Evolutionary conservation across 2,888 invertebrate genomes (phyloP).

Genomic region (Ellobium chinense): DNA sequence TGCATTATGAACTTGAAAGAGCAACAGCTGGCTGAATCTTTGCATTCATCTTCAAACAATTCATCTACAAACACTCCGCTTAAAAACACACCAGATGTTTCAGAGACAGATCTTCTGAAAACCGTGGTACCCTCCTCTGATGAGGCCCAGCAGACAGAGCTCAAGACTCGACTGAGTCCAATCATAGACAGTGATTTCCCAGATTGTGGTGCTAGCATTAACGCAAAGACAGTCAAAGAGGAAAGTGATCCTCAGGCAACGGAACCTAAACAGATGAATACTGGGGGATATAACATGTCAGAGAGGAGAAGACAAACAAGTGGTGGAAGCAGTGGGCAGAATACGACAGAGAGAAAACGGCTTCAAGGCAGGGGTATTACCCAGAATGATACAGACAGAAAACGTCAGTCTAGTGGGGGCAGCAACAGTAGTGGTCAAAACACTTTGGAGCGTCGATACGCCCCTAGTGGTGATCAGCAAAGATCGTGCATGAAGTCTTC

Average conservation of each 20-base stretch:
- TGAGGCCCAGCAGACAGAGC: conserved; percentile 26
- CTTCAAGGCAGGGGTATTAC: neutral
- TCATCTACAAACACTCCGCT: neutral
- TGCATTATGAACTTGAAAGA: conserved; percentile 45
- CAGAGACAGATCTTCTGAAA: neutral
- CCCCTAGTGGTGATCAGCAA: conserved; percentile 24
- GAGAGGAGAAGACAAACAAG: conserved; percentile 27
- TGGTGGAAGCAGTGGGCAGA: conserved; percentile 9
- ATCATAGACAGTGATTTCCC: neutral
- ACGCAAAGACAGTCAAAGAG: conserved; percentile 3
- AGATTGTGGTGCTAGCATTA: neutral
- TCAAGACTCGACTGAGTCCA: neutral
- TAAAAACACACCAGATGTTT: neutral
- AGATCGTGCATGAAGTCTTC: conserved; percentile 28
- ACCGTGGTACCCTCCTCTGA: neutral
- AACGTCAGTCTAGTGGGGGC: conserved; percentile 20
- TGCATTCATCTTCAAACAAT: conserved; percentile 12
- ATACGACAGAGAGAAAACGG: neutral
- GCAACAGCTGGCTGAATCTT: conserved; percentile 36
- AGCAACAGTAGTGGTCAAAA: conserved; percentile 30
- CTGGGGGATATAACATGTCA: neutral
- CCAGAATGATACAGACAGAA: conserved; percentile 25
- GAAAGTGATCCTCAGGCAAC: neutral
- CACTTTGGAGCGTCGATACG: conserved; percentile 14
- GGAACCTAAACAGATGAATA: conserved; percentile 13